Evolutionary conservation across 2,888 invertebrate species (phyloP).

Genomic region (Oeneis ivallda): DNA sequence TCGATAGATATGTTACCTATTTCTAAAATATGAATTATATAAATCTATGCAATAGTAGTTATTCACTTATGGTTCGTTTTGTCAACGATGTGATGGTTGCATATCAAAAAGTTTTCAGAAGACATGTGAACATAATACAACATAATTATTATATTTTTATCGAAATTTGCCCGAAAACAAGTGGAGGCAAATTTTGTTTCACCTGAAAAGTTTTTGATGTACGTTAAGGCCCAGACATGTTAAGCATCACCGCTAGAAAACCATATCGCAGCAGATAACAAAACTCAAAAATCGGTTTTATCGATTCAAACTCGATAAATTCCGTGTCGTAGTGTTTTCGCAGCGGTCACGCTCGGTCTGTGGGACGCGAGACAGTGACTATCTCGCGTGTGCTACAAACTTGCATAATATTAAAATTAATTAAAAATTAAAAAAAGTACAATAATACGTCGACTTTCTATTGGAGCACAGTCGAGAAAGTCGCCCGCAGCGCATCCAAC

Average conservation of each 20-base stretch:
- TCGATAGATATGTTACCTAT: not conserved
- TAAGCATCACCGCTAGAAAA: no score
- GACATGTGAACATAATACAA: not conserved
- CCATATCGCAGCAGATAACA: not conserved
- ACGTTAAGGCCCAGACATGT: not conserved
- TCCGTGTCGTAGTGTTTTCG: not conserved
- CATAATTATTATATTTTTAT: not conserved
- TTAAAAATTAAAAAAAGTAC: not conserved
- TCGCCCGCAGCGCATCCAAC: not conserved
- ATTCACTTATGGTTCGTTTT: not conserved
- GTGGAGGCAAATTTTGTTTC: not conserved
- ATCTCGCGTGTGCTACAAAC: not conserved
- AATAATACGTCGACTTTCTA: not conserved
- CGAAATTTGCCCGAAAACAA: not conserved
- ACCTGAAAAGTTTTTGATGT: not conserved
- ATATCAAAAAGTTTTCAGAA: not conserved
- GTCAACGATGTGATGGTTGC: not conserved
- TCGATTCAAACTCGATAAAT: conserved; percentile 1
- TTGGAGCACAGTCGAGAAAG: not conserved
- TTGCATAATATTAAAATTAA: conserved; percentile 8
- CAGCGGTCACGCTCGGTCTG: not conserved
- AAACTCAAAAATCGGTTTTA: not conserved
- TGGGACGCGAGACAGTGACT: not conserved
- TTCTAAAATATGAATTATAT: not conserved
- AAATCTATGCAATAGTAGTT: not conserved